These are phyloP conservation scores for Fratercula arctica DNA, from an alignment of 2,797 vertebrate species.

Conservation along the genomic window DNA sequence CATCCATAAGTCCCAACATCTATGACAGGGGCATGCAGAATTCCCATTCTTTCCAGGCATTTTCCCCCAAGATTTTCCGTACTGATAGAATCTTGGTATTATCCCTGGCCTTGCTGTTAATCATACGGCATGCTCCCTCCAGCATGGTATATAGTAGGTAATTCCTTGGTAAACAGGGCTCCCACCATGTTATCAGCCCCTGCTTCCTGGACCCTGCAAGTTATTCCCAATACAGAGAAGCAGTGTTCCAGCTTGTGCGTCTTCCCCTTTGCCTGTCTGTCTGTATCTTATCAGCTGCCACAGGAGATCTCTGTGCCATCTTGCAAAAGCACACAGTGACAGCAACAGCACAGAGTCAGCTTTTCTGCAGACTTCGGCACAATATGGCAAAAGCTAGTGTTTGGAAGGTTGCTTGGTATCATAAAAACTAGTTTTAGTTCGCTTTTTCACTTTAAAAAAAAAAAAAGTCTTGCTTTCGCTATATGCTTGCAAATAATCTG, in stretches of 20 bases:
- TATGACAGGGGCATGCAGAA: not conserved
- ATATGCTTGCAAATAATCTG: not conserved
- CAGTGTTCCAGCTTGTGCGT: not conserved
- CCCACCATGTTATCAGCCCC: not conserved
- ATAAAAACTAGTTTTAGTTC: not conserved
- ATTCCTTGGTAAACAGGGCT: not conserved
- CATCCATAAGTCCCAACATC: not conserved
- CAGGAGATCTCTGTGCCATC: not conserved
- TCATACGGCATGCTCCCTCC: not conserved
- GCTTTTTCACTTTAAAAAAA: not conserved
- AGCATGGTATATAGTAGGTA: not conserved
- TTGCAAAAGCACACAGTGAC: not conserved
- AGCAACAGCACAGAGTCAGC: not conserved
- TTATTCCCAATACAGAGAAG: not conserved
- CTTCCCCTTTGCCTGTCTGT: not conserved
- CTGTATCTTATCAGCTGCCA: not conserved
- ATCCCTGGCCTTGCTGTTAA: not conserved
- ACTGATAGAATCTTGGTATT: not conserved
- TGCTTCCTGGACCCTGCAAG: not conserved
- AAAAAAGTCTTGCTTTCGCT: not conserved
- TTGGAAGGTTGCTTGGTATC: not conserved
- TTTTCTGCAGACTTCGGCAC: not conserved
- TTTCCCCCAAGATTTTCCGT: not conserved
- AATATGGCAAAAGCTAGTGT: not conserved
- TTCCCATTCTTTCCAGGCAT: not conserved